Conservation (phyloP, 64 coral and sea anemone species). For the Actinia equina region DNA sequence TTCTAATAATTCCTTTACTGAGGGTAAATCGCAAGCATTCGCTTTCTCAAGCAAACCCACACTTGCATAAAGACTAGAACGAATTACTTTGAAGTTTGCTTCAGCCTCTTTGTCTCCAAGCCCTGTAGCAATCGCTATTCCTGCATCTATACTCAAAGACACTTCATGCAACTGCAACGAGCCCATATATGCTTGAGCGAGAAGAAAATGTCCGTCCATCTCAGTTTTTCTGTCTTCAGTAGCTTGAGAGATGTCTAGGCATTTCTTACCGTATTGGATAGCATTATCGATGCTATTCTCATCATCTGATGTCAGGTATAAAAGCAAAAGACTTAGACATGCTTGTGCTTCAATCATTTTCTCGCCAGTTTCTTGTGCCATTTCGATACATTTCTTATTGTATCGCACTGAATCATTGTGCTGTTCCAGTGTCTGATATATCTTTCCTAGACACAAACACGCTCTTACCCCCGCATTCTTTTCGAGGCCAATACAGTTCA, state of each 20-base stretch:
- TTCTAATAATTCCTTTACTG: not conserved
- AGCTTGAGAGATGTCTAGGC: not conserved
- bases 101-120: no score
- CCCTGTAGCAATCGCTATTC: no score
- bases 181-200: no score
- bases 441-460: not conserved
- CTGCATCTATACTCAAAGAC: no score
- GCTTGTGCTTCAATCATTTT: not conserved
- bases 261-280: not conserved
- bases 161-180: no score
- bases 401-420: no score
- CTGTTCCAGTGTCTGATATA: no score
- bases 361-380: not conserved
- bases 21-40: not conserved
- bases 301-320: not conserved
- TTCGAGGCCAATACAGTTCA: no score
- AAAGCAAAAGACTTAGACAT: not conserved
- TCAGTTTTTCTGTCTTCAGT: no score
- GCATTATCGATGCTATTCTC: not conserved
- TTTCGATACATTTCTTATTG: no score
- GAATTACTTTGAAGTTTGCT: not conserved
- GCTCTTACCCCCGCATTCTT: not conserved
- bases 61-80: not conserved
- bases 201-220: no score
- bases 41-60: not conserved